phyloP scores from a whole-genome alignment of 2,888 invertebrate species.

The Ectemnius lituratus region DNA sequence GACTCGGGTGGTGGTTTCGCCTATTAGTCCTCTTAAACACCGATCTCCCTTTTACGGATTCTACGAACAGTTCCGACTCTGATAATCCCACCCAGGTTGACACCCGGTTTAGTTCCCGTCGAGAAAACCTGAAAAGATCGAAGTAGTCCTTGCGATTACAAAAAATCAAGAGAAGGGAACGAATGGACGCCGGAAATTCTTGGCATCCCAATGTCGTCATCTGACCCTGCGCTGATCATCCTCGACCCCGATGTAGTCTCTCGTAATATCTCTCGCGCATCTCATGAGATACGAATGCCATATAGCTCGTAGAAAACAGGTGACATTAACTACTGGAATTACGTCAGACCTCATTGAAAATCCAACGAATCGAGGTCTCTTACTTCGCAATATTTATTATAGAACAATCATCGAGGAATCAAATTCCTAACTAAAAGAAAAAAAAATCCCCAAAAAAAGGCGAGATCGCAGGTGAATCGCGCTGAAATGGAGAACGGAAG shows the following conservation, averaged over 20 bases:
- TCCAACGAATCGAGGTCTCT: too few relatives aligned
- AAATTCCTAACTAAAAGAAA: too few relatives aligned
- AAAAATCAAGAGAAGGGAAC: constrained; percentile 17
- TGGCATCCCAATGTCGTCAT: constrained; percentile 54
- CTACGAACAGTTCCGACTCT: too few relatives aligned
- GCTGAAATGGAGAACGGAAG: constrained; percentile 59
- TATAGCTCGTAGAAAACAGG: neutral
- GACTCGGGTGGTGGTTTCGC: neutral
- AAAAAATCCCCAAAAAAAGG: too few relatives aligned
- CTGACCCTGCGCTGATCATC: constrained; percentile 24
- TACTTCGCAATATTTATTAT: too few relatives aligned
- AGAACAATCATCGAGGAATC: too few relatives aligned
- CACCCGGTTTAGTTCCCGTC: too few relatives aligned
- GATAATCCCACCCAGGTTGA: too few relatives aligned
- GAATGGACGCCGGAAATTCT: constrained; percentile 62
- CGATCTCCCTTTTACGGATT: too few relatives aligned
- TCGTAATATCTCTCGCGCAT: constrained; percentile 20
- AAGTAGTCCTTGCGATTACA: too few relatives aligned
- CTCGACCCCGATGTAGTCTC: constrained; percentile 26
- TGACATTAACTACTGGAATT: neutral
- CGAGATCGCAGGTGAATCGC: constrained; percentile 15
- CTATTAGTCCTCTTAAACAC: neutral
- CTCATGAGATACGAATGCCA: constrained; percentile 7
- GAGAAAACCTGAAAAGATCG: too few relatives aligned
- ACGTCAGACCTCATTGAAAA: too few relatives aligned